phyloP scores from a whole-genome alignment of 2,888 invertebrate species.

The Drosophila mettleri region DNA sequence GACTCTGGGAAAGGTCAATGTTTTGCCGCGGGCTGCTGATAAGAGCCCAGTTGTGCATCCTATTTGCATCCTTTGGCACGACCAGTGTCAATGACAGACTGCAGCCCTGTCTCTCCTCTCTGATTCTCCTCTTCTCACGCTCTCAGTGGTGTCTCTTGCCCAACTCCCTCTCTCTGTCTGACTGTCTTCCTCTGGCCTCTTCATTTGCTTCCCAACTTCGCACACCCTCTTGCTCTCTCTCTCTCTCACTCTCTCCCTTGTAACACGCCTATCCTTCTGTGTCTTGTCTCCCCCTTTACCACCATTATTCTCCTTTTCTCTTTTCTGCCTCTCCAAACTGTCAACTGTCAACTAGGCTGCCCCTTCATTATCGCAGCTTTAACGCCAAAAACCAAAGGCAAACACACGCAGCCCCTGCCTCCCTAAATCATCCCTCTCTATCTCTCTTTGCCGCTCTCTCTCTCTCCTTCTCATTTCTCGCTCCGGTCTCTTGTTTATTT shows the following conservation, averaged over 20 bases:
- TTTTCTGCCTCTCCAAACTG: neutral
- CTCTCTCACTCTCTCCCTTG: neutral
- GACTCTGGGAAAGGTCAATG: conserved; percentile 57
- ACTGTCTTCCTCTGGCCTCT: neutral
- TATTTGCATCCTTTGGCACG: conserved; percentile 62
- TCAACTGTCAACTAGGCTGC: conserved; percentile 40
- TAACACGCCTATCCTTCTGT: neutral
- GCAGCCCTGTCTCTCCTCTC: neutral
- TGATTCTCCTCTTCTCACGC: neutral
- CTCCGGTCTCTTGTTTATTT: neutral
- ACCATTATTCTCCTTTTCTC: neutral
- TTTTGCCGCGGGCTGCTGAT: conserved; percentile 53
- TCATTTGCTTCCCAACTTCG: neutral
- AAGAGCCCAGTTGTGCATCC: conserved; percentile 19
- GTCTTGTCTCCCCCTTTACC: neutral
- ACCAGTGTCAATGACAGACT: conserved; percentile 67
- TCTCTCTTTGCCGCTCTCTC: neutral
- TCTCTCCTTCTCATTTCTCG: neutral
- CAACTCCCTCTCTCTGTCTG: neutral
- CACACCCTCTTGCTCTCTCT: too few species aligned
- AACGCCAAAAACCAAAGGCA: conserved; percentile 34
- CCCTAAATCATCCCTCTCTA: neutral
- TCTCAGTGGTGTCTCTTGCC: neutral
- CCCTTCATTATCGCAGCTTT: conserved; percentile 62
- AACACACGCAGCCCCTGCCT: neutral